Percentiles rank a stretch among this genome's conserved stretches.
phyloP scores from a whole-genome alignment of 2,888 invertebrate species.

The Drosophila subquinaria region DNA sequence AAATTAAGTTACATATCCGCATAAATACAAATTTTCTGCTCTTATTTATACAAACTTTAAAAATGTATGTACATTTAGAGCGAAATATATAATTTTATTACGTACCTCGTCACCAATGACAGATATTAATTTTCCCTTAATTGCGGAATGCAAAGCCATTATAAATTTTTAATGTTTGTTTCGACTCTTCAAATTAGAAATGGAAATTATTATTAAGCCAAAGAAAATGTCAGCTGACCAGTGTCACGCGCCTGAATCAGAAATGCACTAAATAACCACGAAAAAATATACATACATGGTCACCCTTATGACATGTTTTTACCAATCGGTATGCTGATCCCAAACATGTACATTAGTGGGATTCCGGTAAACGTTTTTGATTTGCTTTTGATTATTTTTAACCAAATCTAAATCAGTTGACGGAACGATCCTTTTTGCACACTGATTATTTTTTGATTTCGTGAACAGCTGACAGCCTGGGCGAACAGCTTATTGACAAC shows the following conservation, averaged over 20 bases:
- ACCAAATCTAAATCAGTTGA: too few species aligned
- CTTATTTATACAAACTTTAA: not conserved
- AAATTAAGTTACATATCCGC: too few species aligned
- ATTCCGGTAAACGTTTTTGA: too few species aligned
- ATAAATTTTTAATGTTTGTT: slow-evolving; percentile 66
- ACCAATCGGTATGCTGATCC: slow-evolving; percentile 1
- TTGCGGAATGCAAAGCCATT: slow-evolving; percentile 94
- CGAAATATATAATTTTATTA: not conserved
- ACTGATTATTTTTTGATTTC: too few species aligned
- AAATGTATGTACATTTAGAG: not conserved
- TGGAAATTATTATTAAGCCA: slow-evolving; percentile 5
- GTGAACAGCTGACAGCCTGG: too few species aligned
- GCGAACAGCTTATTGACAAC: too few species aligned
- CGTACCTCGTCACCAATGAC: slow-evolving; percentile 97
- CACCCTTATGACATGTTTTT: slow-evolving; percentile 1
- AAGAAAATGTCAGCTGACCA: slow-evolving; percentile 50
- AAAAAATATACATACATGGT: slow-evolving; percentile 14
- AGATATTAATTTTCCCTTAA: slow-evolving; percentile 96
- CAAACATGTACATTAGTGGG: not conserved
- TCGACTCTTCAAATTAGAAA: slow-evolving; percentile 2
- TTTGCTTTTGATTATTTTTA: too few species aligned
- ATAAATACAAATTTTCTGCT: not conserved
- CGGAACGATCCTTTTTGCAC: too few species aligned
- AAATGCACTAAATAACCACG: slow-evolving; percentile 11
- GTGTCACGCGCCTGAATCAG: slow-evolving; percentile 36